Percentiles rank a stretch among this genome's conserved stretches.
Conservation (phyloP, 2,888 invertebrate genomes). For the Lasioglossum malachurum region DNA sequence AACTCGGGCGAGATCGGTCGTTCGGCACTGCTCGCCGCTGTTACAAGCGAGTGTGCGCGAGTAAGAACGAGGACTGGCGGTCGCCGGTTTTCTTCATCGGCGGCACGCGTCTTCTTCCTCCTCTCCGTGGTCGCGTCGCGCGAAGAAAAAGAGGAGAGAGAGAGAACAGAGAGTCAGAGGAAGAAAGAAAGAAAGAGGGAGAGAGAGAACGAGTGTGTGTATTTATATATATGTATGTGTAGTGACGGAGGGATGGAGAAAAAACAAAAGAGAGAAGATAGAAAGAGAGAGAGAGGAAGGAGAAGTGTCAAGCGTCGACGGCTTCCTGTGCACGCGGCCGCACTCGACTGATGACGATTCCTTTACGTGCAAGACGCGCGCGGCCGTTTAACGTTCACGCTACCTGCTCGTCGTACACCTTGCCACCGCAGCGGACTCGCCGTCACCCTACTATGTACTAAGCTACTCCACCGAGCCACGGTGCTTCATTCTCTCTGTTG, state of each 20-base stretch:
- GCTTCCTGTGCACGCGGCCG: conserved; percentile 63
- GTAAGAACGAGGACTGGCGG: conserved; percentile 45
- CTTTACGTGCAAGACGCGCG: conserved; percentile 39
- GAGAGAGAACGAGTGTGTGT: conserved; percentile 6
- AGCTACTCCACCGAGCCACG: conserved; percentile 33
- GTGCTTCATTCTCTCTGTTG: conserved; percentile 48
- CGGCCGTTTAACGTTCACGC: conserved; percentile 63
- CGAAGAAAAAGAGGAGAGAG: conserved; percentile 14
- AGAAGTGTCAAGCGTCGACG: conserved; percentile 39
- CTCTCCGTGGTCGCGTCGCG: conserved; percentile 41
- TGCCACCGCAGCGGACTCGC: conserved; percentile 15
- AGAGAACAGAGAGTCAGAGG: background rate
- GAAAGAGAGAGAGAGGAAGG: conserved; percentile 36
- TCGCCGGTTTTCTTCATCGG: conserved; percentile 59
- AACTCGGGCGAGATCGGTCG: background rate
- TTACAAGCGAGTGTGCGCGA: conserved; percentile 49
- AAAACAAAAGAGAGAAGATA: conserved; percentile 16
- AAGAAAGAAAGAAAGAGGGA: conserved; percentile 15
- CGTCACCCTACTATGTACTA: conserved; percentile 43
- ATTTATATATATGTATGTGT: background rate
- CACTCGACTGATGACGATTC: conserved; percentile 52
- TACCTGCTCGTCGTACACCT: conserved; percentile 48
- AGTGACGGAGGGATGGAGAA: background rate
- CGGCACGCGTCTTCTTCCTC: conserved; percentile 53
- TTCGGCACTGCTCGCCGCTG: conserved; percentile 29